Conservation (phyloP, 2,888 invertebrate species). For the Pandemis corylana region DNA sequence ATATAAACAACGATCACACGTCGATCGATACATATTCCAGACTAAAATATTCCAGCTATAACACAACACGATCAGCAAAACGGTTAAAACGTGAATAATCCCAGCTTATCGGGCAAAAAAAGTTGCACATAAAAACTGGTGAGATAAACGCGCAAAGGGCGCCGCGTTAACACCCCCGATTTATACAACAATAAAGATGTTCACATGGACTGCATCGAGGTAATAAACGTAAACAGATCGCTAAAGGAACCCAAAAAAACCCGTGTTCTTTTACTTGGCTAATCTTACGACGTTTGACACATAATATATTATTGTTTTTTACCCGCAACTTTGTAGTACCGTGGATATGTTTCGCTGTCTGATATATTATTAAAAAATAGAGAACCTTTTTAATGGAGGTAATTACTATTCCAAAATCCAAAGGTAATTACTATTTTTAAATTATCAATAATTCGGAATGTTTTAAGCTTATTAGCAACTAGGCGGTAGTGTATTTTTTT, state of each 20-base stretch:
- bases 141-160: constrained; percentile 45
- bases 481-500: too few species aligned
- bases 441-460: too few species aligned
- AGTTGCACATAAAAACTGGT: constrained; percentile 43
- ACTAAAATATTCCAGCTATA: neutral
- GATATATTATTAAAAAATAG: too few species aligned
- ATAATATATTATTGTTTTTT: too few species aligned
- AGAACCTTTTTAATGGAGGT: too few species aligned
- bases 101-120: constrained; percentile 43
- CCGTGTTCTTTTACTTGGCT: neutral
- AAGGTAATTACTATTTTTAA: too few species aligned
- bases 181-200: constrained; percentile 56
- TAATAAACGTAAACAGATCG: constrained; percentile 44
- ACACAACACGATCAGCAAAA: constrained; percentile 8
- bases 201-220: constrained; percentile 51
- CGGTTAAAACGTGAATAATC: constrained; percentile 37
- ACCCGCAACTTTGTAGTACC: too few species aligned
- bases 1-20: neutral
- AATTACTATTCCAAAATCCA: too few species aligned
- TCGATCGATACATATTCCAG: neutral
- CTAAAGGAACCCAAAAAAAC: neutral
- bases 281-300: too few species aligned
- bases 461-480: too few species aligned
- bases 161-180: constrained; percentile 53
- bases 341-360: too few species aligned